These are phyloP conservation scores for Platysternon megacephalum DNA, from an alignment of 2,113 vertebrate genomes.

Conservation along the genomic window DNA sequence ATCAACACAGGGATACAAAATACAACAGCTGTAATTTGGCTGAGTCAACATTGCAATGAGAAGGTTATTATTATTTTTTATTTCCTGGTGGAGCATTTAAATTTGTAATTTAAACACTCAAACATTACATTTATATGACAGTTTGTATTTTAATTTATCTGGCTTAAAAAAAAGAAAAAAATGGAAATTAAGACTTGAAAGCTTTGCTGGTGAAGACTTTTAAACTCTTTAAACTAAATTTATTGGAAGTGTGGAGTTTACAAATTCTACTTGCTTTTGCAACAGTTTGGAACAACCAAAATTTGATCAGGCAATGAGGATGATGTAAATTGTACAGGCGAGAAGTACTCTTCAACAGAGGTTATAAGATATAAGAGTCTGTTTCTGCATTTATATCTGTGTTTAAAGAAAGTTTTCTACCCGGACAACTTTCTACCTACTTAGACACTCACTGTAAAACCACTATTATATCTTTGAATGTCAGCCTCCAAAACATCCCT, in stretches of 20 bases:
- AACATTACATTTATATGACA: neutral
- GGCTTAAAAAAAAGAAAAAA: neutral
- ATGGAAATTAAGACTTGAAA: neutral
- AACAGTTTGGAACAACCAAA: neutral
- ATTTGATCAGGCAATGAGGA: neutral
- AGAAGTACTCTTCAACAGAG: neutral
- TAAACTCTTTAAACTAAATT: neutral
- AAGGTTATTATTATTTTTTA: neutral
- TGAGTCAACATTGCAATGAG: neutral
- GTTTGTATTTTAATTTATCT: neutral
- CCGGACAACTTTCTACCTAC: neutral
- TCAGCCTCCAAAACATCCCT: rapidly evolving
- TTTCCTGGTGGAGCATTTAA: neutral
- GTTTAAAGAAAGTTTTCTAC: neutral
- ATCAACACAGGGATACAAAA: neutral
- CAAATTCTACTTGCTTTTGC: neutral
- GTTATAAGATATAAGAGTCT: neutral
- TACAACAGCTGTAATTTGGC: neutral
- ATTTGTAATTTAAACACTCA: neutral
- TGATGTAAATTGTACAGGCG: neutral
- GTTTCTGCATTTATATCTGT: neutral
- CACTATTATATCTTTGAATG: neutral
- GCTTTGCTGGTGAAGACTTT: neutral
- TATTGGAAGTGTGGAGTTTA: neutral
- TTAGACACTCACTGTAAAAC: neutral